A percentile compares a stretch with the other conserved stretches of the same genome.
These are phyloP conservation scores for Parauchenoglanis ngamensis DNA, from an alignment of 2,797 vertebrate genomes.

Conservation along the genomic window DNA sequence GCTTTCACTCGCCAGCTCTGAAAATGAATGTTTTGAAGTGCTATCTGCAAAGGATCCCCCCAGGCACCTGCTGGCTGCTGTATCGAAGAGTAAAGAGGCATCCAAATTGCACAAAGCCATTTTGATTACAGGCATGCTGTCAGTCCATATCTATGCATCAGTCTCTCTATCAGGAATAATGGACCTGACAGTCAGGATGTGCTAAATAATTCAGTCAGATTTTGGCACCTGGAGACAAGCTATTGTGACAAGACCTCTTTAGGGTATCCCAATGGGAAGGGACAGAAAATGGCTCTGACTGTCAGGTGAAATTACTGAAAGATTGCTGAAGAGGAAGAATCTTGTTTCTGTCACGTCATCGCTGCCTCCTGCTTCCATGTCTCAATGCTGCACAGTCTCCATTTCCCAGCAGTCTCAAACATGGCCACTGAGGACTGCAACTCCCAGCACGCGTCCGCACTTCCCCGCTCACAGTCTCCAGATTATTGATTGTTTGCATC, in stretches of 20 bases:
- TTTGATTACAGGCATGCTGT: constrained; percentile 64
- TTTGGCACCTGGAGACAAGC: constrained; percentile 54
- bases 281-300: constrained; percentile 47
- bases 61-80: constrained; percentile 56
- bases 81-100: constrained; percentile 58
- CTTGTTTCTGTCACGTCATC: background rate
- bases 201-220: constrained; percentile 54
- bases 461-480: no score
- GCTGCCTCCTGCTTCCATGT: no score
- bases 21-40: constrained; percentile 74
- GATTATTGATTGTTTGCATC: no score
- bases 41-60: constrained; percentile 67
- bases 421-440: no score
- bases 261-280: constrained; percentile 47
- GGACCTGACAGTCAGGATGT: constrained; percentile 47
- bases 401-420: no score
- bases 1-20: constrained; percentile 67
- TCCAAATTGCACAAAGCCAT: constrained; percentile 65
- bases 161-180: constrained; percentile 49
- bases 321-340: constrained; percentile 31
- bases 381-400: no score
- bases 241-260: constrained; percentile 58
- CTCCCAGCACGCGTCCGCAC: no score
- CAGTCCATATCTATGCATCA: constrained; percentile 51
- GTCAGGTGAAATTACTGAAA: constrained; percentile 46